Percentiles rank a stretch among this genome's conserved stretches.
These are phyloP conservation scores for Platyrinchus mystaceus DNA, from an alignment of 2,797 vertebrate species.

Conservation along the genomic window DNA sequence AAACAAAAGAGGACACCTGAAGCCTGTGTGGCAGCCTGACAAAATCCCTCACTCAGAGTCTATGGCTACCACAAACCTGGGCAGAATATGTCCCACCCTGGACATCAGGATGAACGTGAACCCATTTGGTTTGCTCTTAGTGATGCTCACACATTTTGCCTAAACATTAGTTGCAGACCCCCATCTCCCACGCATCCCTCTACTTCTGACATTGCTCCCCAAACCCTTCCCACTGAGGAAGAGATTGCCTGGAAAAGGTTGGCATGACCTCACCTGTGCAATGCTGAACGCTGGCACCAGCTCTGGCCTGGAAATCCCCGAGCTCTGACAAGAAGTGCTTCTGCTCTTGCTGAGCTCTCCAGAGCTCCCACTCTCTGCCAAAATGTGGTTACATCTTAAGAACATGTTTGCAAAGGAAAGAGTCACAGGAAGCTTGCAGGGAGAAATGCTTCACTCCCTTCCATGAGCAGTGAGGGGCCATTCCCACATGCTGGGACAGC, in stretches of 20 bases:
- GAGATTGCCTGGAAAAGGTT: not conserved
- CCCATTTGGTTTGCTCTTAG: not conserved
- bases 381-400: rapidly evolving
- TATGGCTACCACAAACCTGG: not conserved
- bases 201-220: rapidly evolving
- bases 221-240: not conserved
- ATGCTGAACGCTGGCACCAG: rapidly evolving
- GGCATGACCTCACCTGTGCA: rapidly evolving
- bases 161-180: rapidly evolving
- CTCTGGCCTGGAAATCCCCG: not conserved
- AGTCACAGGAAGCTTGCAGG: rapidly evolving
- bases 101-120: not conserved
- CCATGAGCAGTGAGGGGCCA: rapidly evolving
- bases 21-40: not conserved
- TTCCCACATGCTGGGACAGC: not conserved
- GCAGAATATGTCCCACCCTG: not conserved
- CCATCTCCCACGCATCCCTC: rapidly evolving
- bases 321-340: not conserved
- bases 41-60: not conserved
- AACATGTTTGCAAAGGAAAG: not conserved
- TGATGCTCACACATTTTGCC: not conserved
- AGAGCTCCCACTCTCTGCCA: rapidly evolving
- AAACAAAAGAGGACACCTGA: not conserved
- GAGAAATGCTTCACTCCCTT: not conserved
- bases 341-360: not conserved